These are phyloP conservation scores for Coluber constrictor DNA, from an alignment of 2,797 vertebrate species.

Conservation along the genomic window DNA sequence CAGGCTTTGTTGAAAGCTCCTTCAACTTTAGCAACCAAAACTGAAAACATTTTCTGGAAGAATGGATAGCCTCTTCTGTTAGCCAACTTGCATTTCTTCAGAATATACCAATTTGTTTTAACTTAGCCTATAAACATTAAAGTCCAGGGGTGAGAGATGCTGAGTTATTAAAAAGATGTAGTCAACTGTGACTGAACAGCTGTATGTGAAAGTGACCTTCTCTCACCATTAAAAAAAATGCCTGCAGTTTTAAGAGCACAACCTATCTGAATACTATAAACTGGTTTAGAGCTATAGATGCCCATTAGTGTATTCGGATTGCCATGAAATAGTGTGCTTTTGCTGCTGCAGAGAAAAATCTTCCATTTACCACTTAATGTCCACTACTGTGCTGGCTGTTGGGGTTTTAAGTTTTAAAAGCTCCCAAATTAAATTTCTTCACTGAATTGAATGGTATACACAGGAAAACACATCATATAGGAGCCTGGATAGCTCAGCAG, in stretches of 20 bases:
- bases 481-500: too few species aligned
- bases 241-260: constrained; percentile 14
- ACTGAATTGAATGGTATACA: background rate
- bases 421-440: background rate
- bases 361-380: constrained; percentile 29
- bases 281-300: constrained; percentile 6
- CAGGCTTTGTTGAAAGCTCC: background rate
- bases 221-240: constrained; percentile 16
- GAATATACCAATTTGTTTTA: constrained; percentile 13
- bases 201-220: constrained; percentile 30
- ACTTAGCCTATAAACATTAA: constrained; percentile 18
- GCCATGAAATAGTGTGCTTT: constrained; percentile 14
- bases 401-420: background rate
- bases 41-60: background rate
- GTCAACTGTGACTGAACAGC: constrained; percentile 30
- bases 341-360: background rate
- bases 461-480: background rate
- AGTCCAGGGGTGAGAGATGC: constrained; percentile 37
- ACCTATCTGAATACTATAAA: constrained; percentile 22
- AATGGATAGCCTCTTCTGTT: background rate
- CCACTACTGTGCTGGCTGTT: constrained; percentile 8
- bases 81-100: background rate
- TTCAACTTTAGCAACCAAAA: background rate
- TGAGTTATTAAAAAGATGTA: constrained; percentile 38
- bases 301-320: constrained; percentile 33